Base-by-base conservation (phyloP, 2,797 vertebrate genomes). In the Siniperca obscura region DNA sequence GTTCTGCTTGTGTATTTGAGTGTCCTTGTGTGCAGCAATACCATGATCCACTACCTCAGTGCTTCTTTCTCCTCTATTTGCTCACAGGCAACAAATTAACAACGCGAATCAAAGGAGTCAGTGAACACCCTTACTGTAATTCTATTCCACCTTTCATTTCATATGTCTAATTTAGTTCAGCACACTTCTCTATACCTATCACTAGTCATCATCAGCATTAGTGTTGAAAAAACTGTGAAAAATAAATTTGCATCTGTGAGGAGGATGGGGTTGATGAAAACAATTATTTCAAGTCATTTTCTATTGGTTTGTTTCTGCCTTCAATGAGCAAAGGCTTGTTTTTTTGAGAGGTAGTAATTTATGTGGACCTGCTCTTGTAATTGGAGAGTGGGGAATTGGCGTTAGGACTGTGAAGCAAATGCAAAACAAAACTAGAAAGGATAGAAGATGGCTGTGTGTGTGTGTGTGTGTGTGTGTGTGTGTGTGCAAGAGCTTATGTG, bases 371-470 rank as follows among this genome's bases (percentile, higher is more conserved):
- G 73, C 62, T 87, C 59, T 78, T 34, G 2, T 89, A 87, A 90
- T 89, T 86, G 86, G 81, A 50, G 74, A 83, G 69, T 25, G 27
- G 48, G 73, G 84, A 89, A 84, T 87, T 85, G 84, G 66, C 30
- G 3, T 83, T 68, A 50, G 42, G 64, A 76, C 69, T 62, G 67
- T n/a, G 61, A 60, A 78, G 70, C 61, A 78, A 84, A 86, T 66
- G 77, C 76, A 70, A 82, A 86, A 82, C 71, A 76, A 70, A 78
- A 72, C 42, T 30, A 70, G 68, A 78, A 76, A 77, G 62, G 77
- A 79, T 11, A 57, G 62, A 89, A 67, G 53, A 69, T 68, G 73
- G 50, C 68, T 64, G 57, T 57, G 7, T 75, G 16, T 65, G 25
- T 57, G 66, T 64, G 27, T 30, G 27, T 70, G 76, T 61, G 61